Base-by-base conservation (phyloP, 2,888 invertebrate genomes). In the Luffia ferchaultella region DNA sequence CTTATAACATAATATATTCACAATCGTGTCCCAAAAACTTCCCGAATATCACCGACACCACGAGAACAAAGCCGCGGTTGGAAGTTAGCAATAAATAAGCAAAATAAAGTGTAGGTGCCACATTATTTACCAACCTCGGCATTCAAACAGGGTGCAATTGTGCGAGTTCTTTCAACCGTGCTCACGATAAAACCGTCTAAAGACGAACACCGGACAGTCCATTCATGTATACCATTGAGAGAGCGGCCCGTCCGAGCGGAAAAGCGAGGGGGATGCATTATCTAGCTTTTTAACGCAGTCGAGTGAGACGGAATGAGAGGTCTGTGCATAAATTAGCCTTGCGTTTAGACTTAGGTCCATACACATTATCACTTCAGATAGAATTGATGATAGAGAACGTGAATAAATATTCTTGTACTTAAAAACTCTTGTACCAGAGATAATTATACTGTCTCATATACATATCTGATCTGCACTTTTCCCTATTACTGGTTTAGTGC, bases 141-240 rank as follows among this genome's bases (percentile, higher is more conserved):
- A 70, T 75, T 67, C 65, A 69, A 57, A 58, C 60, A 58, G 53
- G 53, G 58, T 58, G 53, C 65, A 63, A 71, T 75, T 77, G 73
- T 76, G 67, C 60, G 55, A 58, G 63, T 62, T 64, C 71, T 65
- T 64, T 65, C 70, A 65, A 56, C 67, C 66, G 60, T 68, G 61
- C 57, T 57, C 55, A 62, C 69, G 73, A 72, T 75, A 75, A 71
- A 68, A 73, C 16, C 65, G 61, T 77, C 75, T 77, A 78, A 73
- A 70, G 72, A 71, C 64, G 18, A 2, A 61, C 61, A 59, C 70
- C 67, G 78, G 79, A 77, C 78, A 78, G 30, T 30, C 30, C 30
- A 30, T 30, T 30, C 30, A 30, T 30, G 30, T 30, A 12, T 12
- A 12, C 5, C 30, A 12, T 12, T 30, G 30, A 30, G 30, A 30